Evolutionary conservation across 2,888 invertebrate species (phyloP), one percentile per base, ranked within the genome.

Genomic region (Julus scandinavius): DNA sequence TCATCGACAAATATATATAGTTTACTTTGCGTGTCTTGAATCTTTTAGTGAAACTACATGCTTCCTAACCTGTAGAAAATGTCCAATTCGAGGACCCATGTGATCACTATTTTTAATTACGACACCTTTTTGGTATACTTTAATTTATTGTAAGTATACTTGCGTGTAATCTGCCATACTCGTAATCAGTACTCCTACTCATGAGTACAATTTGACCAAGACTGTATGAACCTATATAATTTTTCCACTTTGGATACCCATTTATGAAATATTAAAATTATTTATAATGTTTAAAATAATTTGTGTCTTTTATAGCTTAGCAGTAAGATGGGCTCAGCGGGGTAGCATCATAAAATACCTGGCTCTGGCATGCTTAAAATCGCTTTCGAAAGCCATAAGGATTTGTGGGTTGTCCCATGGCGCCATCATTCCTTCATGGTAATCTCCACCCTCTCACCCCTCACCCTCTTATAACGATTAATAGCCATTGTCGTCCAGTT

Each of bases 401-500:
- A 63, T 63, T 63, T 63, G n/a, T n/a, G 20, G 63, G 20, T 63
- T 63, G 63, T 63, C 20, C 63, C 63, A 6, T 20, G 7, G 63
- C 17, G 20, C 17, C n/a, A 1, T n/a, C 20, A 17, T 63, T 63
- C 20, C 63, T 63, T 63, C 20, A 20, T 7, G 20, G 63, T 63
- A 63, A 63, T 63, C 7, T 20, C 63, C 63, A 20, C 63, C 63
- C 63, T n/a, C n/a, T 20, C n/a, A 63, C 63, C 20, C 63, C 63
- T 20, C 7, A 63, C 17, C 63, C 63, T 17, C 20, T n/a, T n/a
- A 5, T n/a, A n/a, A 63, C 63, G 63, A 63, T 63, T 63, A 63
- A 63, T 63, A 63, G 63, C 20, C 63, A 63, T 63, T 63, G 63
- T 63, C 63, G 63, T 63, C 63, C 63, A 63, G 63, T 63, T 20